phyloP scores from a whole-genome alignment of 2,888 invertebrate genomes.

The Stramonita haemastoma region DNA sequence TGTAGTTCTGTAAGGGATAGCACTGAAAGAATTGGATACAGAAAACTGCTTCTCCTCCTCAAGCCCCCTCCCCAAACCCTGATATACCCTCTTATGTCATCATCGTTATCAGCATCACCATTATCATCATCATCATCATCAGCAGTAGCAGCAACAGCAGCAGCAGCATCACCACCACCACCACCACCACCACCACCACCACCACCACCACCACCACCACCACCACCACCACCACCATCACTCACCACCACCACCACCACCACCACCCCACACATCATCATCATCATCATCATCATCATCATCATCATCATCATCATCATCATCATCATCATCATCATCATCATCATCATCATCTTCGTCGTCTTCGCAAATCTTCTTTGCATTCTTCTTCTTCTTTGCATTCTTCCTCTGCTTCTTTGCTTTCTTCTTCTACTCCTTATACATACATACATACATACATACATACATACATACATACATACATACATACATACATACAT shows the following conservation, averaged over 20 bases:
- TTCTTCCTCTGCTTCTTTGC: not conserved
- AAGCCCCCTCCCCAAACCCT: too few relatives aligned
- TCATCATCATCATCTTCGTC: not conserved
- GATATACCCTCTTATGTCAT: too few relatives aligned
- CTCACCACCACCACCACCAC: not conserved
- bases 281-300: conserved; percentile 13
- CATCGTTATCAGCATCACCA: too few relatives aligned
- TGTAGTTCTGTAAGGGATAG: too few relatives aligned
- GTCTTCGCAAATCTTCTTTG: not conserved
- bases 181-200: too few relatives aligned
- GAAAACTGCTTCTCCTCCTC: too few relatives aligned
- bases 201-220: too few relatives aligned
- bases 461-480: not conserved
- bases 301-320: not conserved
- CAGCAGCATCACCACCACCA: too few relatives aligned
- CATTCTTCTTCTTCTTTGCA: not conserved
- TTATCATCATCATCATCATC: too few relatives aligned
- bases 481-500: not conserved
- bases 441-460: not conserved
- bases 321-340: not conserved
- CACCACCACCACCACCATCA: not conserved
- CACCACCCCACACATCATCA: too few relatives aligned
- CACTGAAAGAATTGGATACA: too few relatives aligned
- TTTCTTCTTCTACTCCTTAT: not conserved
- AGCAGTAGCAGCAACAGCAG: too few relatives aligned